Evolutionary conservation across 1,140 invertebrate species (phyloP).

Genomic region (Drosophila nebulosa): DNA sequence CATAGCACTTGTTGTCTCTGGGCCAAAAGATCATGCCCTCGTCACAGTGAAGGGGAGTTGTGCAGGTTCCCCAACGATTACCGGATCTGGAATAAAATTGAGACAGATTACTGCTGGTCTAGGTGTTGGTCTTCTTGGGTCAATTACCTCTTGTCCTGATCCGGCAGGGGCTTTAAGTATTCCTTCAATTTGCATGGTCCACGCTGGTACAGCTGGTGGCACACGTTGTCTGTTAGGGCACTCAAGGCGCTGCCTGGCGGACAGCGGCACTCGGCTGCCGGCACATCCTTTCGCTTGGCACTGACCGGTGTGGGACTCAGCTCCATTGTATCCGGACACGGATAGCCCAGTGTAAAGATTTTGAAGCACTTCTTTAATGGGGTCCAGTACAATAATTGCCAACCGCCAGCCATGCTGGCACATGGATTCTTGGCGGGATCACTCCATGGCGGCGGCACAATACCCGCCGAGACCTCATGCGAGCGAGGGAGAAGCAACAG

Average conservation of each 20-base stretch:
- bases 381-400: slow-evolving; percentile 92
- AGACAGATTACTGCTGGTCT: not conserved
- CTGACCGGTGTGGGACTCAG: slow-evolving; percentile 83
- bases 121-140: not conserved
- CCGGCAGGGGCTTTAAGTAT: slow-evolving; percentile 73
- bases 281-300: slow-evolving; percentile 65
- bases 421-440: slow-evolving; percentile 90
- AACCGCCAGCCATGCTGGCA: slow-evolving; percentile 87
- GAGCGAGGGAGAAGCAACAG: slow-evolving; percentile 36
- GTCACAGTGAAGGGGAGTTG: slow-evolving; percentile 83
- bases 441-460: slow-evolving; percentile 92
- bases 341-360: slow-evolving; percentile 90
- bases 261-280: slow-evolving; percentile 87
- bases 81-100: slow-evolving; percentile 28
- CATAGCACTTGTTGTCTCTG: slow-evolving; percentile 87
- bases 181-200: slow-evolving; percentile 87
- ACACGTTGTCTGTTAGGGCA: slow-evolving; percentile 82
- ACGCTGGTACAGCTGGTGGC: slow-evolving; percentile 86
- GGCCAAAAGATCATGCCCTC: slow-evolving; percentile 87
- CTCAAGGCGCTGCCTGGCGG: slow-evolving; percentile 88
- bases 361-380: slow-evolving; percentile 91
- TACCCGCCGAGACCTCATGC: slow-evolving; percentile 81
- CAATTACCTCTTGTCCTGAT: slow-evolving; percentile 51
- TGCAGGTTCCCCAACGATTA: slow-evolving; percentile 86
- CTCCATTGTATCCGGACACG: slow-evolving; percentile 92